These are phyloP conservation scores for Dryas iulia DNA, from an alignment of 1,140 invertebrate species.

Conservation along the genomic window DNA sequence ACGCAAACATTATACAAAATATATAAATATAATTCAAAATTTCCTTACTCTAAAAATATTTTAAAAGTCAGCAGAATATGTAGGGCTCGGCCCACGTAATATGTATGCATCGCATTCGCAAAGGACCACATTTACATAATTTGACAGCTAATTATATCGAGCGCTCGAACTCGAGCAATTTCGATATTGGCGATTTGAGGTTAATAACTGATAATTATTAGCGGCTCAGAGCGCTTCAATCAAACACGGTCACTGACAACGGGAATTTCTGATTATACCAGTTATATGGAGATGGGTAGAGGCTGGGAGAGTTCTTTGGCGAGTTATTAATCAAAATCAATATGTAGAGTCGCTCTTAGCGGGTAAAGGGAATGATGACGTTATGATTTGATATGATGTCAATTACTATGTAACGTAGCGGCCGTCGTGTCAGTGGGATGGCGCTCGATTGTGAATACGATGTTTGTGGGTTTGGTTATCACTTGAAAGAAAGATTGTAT, in stretches of 20 bases:
- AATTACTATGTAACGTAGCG: not conserved
- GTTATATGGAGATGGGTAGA: not conserved
- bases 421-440: no score
- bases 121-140: conserved; percentile 14
- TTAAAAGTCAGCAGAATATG: no score
- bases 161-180: conserved; percentile 6
- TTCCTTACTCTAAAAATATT: no score
- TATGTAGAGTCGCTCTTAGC: not conserved
- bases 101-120: no score
- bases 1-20: no score
- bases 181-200: conserved; percentile 17
- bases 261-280: not conserved
- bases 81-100: no score
- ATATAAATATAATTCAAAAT: no score
- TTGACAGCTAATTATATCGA: conserved; percentile 10
- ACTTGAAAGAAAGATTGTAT: no score
- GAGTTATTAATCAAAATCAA: not conserved
- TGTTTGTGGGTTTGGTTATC: no score
- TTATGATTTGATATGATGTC: not conserved
- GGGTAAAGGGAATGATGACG: not conserved
- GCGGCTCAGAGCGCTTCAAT: conserved; percentile 8
- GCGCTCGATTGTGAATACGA: no score
- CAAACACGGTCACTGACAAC: not conserved
- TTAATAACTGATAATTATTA: conserved; percentile 21
- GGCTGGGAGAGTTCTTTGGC: not conserved